Conservation (phyloP, 2,797 vertebrate genomes). For the Urophycis tenuis region DNA sequence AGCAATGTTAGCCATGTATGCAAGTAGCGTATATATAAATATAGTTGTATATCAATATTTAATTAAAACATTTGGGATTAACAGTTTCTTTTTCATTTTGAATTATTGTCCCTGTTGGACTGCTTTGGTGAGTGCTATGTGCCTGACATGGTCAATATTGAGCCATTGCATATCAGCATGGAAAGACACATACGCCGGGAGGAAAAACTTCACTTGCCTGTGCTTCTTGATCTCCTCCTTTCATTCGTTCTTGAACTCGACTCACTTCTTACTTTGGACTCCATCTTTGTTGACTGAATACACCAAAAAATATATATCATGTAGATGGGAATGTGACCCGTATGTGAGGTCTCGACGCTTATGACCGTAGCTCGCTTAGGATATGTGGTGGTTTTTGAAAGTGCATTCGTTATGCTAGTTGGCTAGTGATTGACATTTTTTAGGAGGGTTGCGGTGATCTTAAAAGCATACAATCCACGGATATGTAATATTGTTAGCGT, state of each 20-base stretch:
- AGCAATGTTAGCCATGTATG: background rate
- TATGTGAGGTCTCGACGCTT: background rate
- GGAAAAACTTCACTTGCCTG: slow-evolving; percentile 35
- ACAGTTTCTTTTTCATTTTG: background rate
- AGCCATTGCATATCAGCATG: background rate
- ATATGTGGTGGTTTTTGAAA: background rate
- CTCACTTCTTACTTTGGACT: slow-evolving; percentile 57
- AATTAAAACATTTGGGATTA: background rate
- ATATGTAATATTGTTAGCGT: background rate
- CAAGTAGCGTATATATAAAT: background rate
- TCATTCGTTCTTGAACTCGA: slow-evolving; percentile 61
- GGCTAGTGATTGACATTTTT: background rate
- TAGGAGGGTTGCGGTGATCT: background rate
- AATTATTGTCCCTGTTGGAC: background rate
- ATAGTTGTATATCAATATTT: background rate
- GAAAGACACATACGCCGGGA: background rate
- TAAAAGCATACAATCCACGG: background rate
- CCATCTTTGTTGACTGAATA: slow-evolving; percentile 60
- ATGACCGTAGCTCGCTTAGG: background rate
- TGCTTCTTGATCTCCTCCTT: slow-evolving; percentile 59
- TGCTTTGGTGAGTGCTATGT: background rate
- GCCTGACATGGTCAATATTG: background rate
- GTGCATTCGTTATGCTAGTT: background rate
- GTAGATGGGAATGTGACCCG: background rate
- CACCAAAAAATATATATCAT: slow-evolving; percentile 13